Percentiles rank a stretch among this genome's conserved stretches.
phyloP scores from a whole-genome alignment of 2,888 invertebrate genomes.

The Apodemia mormo region DNA sequence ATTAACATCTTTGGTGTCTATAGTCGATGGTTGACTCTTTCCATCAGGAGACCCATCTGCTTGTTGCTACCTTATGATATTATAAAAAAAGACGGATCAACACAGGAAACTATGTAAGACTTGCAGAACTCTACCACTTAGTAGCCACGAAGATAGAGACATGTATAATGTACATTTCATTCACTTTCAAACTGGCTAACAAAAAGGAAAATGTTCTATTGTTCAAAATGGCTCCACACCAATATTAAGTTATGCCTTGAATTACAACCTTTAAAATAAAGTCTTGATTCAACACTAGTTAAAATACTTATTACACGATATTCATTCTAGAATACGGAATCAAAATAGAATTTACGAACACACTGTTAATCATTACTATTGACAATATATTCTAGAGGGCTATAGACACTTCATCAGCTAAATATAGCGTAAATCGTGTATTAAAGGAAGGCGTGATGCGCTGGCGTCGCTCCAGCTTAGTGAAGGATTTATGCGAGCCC shows the following conservation, averaged over 20 bases:
- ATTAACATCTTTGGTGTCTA: no score
- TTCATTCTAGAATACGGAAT: background rate
- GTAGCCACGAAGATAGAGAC: no score
- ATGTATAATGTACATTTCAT: no score
- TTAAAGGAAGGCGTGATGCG: conserved; percentile 14
- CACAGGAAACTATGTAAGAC: no score
- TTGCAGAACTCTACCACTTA: no score
- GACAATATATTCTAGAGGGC: conserved; percentile 2
- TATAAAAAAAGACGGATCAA: no score
- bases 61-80: no score
- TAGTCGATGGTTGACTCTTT: no score
- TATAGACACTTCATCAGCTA: conserved; percentile 4
- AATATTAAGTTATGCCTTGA: background rate
- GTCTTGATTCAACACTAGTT: background rate
- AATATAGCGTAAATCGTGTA: conserved; percentile 14
- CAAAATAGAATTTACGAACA: conserved; percentile 1
- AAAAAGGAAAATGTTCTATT: no score
- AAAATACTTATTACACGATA: background rate
- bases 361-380: background rate
- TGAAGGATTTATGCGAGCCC: conserved; percentile 11
- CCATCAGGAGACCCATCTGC: no score
- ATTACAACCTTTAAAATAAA: background rate
- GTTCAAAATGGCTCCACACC: no score
- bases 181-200: no score
- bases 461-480: conserved; percentile 8